Evolutionary conservation across 2,888 invertebrate genomes (phyloP), one percentile per base, ranked within the genome.

Genomic region (Mongoloraphidia duomilia): DNA sequence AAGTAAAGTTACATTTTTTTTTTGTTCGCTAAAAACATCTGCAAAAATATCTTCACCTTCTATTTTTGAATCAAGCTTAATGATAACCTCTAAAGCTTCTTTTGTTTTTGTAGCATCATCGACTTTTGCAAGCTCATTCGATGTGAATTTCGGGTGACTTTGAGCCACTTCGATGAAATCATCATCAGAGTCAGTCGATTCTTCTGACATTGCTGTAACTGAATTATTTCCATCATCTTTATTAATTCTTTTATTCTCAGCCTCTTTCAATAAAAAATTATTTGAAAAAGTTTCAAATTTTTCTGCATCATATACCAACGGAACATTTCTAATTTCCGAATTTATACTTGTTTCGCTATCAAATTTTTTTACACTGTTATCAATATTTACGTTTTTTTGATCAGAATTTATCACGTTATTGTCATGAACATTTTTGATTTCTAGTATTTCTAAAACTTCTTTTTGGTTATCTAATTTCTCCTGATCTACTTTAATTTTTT

Each of bases 1-100:
- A 9, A 34, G 33, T 44, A 11, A 2, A 44, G 36, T 46, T 34
- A 45, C 47, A 13, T 50, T 46, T 11, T 47, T 34, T n/a, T 9
- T 43, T 17, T 37, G 11, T 37, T 26, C 47, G 33, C 42, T 56
- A 63, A 84, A 85, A 50, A 85, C 64, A 67, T 85, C 85, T n/a
- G 79, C 78, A 68, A 86, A 86, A 50, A 86, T 71, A 65, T 84
- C 83, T 59, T 84, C 76, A 55, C 65, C 60, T 13, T 65, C 64
- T 48, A 72, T 56, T 52, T 66, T 61, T 49, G 75, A 62, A 41
- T 68, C 66, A 39, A 74, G 59, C 50, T 65, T 62, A n/a, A 73
- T 62, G 11, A 65, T 58, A 54, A 73, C 68, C 62, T 69, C 62
- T 36, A 70, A 57, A 37, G 41, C 34, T 45, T 50, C 40, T 34